Evolutionary conservation across 2,888 invertebrate genomes (phyloP).

Genomic region (Apamea monoglypha): DNA sequence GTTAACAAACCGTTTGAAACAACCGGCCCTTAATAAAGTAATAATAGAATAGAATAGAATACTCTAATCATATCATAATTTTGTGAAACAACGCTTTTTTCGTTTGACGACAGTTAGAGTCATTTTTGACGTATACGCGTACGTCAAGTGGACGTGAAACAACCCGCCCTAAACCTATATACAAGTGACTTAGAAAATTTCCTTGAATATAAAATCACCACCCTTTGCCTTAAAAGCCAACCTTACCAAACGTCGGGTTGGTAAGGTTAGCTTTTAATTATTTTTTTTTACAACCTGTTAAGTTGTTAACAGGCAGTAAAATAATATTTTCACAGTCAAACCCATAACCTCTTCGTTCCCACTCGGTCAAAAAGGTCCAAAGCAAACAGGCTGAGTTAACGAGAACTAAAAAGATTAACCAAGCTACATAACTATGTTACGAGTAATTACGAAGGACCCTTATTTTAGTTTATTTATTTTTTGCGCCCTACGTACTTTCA

Average conservation of each 20-base stretch:
- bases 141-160: too few relatives aligned
- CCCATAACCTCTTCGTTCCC: neutral
- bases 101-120: too few relatives aligned
- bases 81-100: too few relatives aligned
- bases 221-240: too few relatives aligned
- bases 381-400: constrained; percentile 33
- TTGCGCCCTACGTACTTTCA: constrained; percentile 34
- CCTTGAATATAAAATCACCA: neutral
- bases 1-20: too few relatives aligned
- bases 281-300: neutral
- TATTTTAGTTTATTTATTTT: constrained; percentile 47
- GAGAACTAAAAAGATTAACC: constrained; percentile 57
- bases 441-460: constrained; percentile 40
- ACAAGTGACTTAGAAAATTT: too few relatives aligned
- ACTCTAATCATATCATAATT: too few relatives aligned
- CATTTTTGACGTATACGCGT: too few relatives aligned
- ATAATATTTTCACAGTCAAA: neutral
- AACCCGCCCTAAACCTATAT: too few relatives aligned
- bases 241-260: neutral
- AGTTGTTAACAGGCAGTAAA: neutral
- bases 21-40: too few relatives aligned
- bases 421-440: constrained; percentile 52
- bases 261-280: neutral
- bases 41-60: too few relatives aligned
- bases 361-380: constrained; percentile 24